A percentile compares a stretch with the other conserved stretches of the same genome.
phyloP scores from a whole-genome alignment of 1,140 invertebrate species.

The Camponotus floridanus region DNA sequence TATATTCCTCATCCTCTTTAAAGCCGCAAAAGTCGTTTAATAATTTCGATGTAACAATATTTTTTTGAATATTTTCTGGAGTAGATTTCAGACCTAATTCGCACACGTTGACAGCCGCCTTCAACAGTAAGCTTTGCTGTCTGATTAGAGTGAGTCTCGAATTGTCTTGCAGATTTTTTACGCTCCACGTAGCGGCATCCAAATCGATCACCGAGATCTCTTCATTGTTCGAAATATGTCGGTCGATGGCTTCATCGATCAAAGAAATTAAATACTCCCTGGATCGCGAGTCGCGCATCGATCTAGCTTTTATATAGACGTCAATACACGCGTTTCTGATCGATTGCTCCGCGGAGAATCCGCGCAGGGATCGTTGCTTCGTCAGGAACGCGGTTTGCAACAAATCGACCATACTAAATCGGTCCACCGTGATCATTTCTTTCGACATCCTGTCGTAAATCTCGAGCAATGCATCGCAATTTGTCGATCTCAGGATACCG shows the following conservation, averaged over 20 bases:
- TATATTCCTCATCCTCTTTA: not conserved
- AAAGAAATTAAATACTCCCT: conserved; percentile 74
- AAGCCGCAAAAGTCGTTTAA: conserved; percentile 77
- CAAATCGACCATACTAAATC: conserved; percentile 87
- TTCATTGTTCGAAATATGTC: not conserved
- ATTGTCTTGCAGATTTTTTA: conserved; percentile 79
- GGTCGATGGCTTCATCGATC: conserved; percentile 71
- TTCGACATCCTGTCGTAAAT: conserved; percentile 86
- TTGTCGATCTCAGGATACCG: conserved; percentile 84
- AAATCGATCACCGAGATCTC: conserved; percentile 62
- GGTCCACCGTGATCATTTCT: conserved; percentile 83
- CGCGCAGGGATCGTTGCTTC: conserved; percentile 88
- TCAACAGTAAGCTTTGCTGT: conserved; percentile 81
- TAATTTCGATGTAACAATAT: conserved; percentile 54
- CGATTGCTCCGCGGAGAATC: conserved; percentile 86
- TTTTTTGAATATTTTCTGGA: not conserved
- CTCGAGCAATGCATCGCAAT: conserved; percentile 86
- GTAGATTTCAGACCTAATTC: not conserved
- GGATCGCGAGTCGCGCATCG: conserved; percentile 77
- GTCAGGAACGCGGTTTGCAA: conserved; percentile 89
- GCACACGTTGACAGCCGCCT: conserved; percentile 36
- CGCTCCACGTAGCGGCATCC: conserved; percentile 72
- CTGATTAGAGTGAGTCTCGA: conserved; percentile 76
- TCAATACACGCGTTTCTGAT: conserved; percentile 88
- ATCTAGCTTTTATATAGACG: conserved; percentile 90